These are phyloP conservation scores for Sepioteuthis lessoniana DNA, from an alignment of 2,888 invertebrate genomes.

Conservation along the genomic window DNA sequence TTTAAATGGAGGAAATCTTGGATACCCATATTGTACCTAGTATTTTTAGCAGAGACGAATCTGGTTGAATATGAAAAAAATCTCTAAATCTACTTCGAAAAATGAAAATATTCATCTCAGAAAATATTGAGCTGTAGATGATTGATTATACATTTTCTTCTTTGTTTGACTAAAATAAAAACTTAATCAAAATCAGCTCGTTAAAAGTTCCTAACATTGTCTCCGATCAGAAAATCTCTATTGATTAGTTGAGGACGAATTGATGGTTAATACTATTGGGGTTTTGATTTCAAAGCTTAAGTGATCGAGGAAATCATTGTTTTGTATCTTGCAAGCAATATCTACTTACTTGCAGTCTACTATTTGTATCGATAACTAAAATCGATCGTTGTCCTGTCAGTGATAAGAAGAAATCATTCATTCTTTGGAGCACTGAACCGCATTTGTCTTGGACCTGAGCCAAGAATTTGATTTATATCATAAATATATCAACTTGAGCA, in stretches of 20 bases:
- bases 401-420: no score
- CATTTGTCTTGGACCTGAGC: neutral
- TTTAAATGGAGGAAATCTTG: no score
- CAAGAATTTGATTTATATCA: slow-evolving; percentile 18
- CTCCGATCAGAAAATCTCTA: neutral
- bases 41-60: no score
- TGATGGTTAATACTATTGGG: neutral
- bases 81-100: neutral
- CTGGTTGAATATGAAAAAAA: no score
- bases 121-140: no score
- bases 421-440: slow-evolving; percentile 5
- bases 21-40: no score
- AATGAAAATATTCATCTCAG: no score
- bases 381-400: neutral
- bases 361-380: neutral
- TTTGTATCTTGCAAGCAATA: neutral
- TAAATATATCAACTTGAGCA: neutral
- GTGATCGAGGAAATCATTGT: neutral
- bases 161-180: no score
- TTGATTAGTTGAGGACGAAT: neutral
- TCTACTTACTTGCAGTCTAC: neutral
- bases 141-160: no score
- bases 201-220: neutral
- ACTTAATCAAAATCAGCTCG: no score
- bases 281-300: neutral